Evolutionary conservation across 2,888 invertebrate genomes (phyloP).

Genomic region (Scelioninae gen. 2): DNA sequence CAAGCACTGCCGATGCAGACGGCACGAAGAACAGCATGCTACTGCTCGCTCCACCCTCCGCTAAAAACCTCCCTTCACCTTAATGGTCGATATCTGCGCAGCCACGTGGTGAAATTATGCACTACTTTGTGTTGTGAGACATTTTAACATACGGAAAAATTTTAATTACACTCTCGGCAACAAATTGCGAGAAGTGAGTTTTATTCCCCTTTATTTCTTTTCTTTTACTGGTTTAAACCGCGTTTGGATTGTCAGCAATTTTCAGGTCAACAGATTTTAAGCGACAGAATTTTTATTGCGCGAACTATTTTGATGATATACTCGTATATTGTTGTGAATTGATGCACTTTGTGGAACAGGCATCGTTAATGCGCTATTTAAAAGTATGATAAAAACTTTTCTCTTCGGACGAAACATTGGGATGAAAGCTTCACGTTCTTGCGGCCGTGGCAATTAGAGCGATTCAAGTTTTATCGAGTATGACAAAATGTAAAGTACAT

Average conservation of each 20-base stretch:
- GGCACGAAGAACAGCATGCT: conserved; percentile 70
- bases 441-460: neutral
- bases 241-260: neutral
- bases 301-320: neutral
- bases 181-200: neutral
- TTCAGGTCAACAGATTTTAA: neutral
- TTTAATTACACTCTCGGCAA: conserved; percentile 20
- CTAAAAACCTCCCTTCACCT: conserved; percentile 63
- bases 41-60: conserved; percentile 68
- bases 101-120: conserved; percentile 69
- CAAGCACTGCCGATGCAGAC: conserved; percentile 61
- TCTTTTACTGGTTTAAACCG: neutral
- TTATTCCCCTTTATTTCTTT: neutral
- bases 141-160: conserved; percentile 24
- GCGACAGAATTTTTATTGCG: neutral
- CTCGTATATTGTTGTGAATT: neutral
- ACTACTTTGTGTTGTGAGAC: conserved; percentile 59
- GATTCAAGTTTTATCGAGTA: no score
- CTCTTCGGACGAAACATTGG: neutral
- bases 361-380: conserved; percentile 10
- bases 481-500: no score
- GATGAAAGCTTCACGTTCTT: neutral
- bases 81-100: conserved; percentile 71
- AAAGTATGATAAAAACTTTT: conserved; percentile 7
- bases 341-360: neutral